Evolutionary conservation across 2,797 vertebrate species (phyloP).

Genomic region (Cossypha caffra): DNA sequence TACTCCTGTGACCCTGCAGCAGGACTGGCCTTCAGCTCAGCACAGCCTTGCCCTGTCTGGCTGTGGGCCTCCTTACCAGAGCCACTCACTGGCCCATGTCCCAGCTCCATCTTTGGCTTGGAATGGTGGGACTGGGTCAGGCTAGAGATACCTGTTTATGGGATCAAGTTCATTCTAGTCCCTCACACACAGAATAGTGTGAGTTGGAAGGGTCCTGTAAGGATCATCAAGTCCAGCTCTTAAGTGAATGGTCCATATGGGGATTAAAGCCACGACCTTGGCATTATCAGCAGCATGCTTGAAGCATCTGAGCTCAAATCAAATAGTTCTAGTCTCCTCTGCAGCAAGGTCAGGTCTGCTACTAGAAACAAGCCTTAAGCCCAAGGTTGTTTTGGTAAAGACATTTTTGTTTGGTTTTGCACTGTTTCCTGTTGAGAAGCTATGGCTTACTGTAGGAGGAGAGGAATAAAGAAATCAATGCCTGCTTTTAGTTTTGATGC

Average conservation of each 20-base stretch:
- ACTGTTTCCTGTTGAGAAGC: background rate
- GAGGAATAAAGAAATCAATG: background rate
- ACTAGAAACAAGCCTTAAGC: background rate
- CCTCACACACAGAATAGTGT: background rate
- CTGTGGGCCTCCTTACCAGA: background rate
- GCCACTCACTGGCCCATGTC: fast-evolving
- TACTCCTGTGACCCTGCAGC: background rate
- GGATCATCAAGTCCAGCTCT: background rate
- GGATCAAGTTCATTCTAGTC: background rate
- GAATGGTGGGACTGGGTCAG: background rate
- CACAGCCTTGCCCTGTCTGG: background rate
- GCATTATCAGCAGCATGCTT: background rate
- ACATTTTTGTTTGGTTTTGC: background rate
- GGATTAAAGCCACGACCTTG: background rate
- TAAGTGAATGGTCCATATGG: too few species aligned
- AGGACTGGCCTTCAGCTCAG: background rate
- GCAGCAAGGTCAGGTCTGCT: background rate
- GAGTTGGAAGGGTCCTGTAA: background rate
- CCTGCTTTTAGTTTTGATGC: background rate
- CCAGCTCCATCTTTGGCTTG: background rate
- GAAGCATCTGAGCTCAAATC: background rate
- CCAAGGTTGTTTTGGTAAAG: background rate
- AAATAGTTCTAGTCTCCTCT: background rate
- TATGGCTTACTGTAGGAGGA: background rate
- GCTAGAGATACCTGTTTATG: background rate